Evolutionary conservation across 2,888 invertebrate species (phyloP).

Genomic region (Dolichopus griseipennis): DNA sequence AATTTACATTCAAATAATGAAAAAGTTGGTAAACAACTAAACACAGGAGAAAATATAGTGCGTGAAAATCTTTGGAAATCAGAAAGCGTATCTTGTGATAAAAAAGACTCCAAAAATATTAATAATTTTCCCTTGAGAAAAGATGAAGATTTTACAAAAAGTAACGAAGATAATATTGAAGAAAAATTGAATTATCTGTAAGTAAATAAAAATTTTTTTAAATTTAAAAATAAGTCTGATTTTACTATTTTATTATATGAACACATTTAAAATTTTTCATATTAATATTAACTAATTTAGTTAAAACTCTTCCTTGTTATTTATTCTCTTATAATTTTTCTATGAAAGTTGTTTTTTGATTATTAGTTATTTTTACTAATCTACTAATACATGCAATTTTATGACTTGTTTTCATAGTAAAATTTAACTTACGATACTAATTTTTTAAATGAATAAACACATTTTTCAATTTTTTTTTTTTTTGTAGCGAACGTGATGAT

Average conservation of each 20-base stretch:
- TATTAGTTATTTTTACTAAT: not conserved
- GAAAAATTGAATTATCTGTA: not conserved
- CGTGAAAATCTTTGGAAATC: not conserved
- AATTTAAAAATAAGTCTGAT: too few species aligned
- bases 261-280: too few species aligned
- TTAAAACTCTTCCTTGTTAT: too few species aligned
- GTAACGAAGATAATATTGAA: not conserved
- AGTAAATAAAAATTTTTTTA: too few species aligned
- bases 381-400: not conserved
- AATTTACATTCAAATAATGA: not conserved
- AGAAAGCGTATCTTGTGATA: conserved; percentile 6
- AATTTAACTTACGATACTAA: too few species aligned
- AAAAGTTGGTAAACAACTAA: not conserved
- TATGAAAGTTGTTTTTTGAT: too few species aligned
- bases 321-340: too few species aligned
- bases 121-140: not conserved
- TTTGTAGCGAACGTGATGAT: not conserved
- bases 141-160: not conserved
- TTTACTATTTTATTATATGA: too few species aligned
- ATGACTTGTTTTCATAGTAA: not conserved
- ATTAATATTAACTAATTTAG: too few species aligned
- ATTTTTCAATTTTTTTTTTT: too few species aligned
- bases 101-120: not conserved
- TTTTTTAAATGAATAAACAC: too few species aligned
- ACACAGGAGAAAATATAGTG: not conserved